A percentile compares a stretch with the other conserved stretches of the same genome.
Evolutionary conservation across 2,113 vertebrate genomes (phyloP).

Genomic region (Mesoclemmys tuberculata): DNA sequence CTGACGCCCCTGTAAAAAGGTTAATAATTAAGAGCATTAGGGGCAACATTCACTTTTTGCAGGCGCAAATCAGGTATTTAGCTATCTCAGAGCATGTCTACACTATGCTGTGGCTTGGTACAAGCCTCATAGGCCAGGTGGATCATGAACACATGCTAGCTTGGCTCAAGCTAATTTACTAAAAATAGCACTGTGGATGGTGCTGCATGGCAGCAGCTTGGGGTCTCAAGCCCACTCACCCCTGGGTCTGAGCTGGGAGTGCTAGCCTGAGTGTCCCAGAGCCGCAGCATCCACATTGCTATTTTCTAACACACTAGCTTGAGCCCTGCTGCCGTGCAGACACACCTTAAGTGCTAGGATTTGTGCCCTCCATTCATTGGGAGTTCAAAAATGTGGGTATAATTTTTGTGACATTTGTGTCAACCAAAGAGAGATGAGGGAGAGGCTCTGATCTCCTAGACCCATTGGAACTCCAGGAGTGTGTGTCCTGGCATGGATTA

Average conservation of each 20-base stretch:
- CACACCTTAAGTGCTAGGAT: background rate
- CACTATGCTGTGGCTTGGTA: background rate
- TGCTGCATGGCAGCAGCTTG: background rate
- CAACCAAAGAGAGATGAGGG: background rate
- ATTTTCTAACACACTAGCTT: background rate
- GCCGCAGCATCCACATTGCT: background rate
- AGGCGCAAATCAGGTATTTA: accelerated
- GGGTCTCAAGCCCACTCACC: background rate
- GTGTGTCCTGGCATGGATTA: background rate
- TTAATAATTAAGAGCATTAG: background rate
- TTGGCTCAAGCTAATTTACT: background rate
- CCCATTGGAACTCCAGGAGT: background rate
- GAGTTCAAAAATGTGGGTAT: background rate
- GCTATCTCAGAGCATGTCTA: background rate
- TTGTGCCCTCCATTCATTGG: background rate
- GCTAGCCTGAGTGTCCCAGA: background rate
- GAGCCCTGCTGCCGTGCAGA: background rate
- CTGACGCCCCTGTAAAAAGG: too few species aligned
- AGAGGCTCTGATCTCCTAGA: background rate
- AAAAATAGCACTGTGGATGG: background rate
- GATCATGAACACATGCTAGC: background rate
- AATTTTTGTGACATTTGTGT: background rate
- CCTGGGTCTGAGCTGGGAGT: background rate
- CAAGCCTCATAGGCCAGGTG: background rate
- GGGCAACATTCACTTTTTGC: background rate